Evolutionary conservation across 2,797 vertebrate genomes (phyloP).

Genomic region (Poeciliopsis presidionis): DNA sequence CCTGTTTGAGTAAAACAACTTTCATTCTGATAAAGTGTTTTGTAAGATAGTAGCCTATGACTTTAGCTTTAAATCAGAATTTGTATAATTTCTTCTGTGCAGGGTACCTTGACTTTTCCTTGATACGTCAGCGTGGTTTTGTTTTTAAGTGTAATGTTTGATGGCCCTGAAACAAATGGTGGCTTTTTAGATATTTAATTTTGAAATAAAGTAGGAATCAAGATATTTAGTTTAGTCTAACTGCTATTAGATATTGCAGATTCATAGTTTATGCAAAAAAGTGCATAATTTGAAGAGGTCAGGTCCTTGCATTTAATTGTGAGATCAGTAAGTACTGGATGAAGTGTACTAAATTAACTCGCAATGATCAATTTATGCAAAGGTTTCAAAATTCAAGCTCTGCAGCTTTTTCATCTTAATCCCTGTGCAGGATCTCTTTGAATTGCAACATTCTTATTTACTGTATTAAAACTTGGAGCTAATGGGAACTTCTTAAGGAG

Average conservation of each 20-base stretch:
- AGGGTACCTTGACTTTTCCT: constrained; percentile 20
- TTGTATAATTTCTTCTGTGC: constrained; percentile 14
- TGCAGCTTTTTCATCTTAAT: background rate
- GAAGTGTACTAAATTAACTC: background rate
- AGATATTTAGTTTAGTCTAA: constrained; percentile 1
- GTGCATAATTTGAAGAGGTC: background rate
- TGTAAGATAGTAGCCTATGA: constrained; percentile 13
- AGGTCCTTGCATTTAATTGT: constrained; percentile 8
- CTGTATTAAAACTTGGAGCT: background rate
- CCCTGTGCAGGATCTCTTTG: background rate
- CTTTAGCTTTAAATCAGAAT: constrained; percentile 10
- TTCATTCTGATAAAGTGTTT: constrained; percentile 5
- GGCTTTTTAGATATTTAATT: constrained; percentile 3
- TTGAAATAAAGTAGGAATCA: background rate
- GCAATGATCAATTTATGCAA: background rate
- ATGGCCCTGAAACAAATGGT: background rate
- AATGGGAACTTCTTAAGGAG: background rate
- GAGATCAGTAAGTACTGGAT: background rate
- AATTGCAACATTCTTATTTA: background rate
- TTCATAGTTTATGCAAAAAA: background rate
- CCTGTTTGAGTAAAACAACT: background rate
- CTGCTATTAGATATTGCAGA: background rate
- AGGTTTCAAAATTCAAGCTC: constrained; percentile 5
- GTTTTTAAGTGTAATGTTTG: constrained; percentile 14
- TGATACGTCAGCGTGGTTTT: background rate